Evolutionary conservation across 92 coral and sea anemone genomes (phyloP).

Genomic region (Phymanthus crucifer): DNA sequence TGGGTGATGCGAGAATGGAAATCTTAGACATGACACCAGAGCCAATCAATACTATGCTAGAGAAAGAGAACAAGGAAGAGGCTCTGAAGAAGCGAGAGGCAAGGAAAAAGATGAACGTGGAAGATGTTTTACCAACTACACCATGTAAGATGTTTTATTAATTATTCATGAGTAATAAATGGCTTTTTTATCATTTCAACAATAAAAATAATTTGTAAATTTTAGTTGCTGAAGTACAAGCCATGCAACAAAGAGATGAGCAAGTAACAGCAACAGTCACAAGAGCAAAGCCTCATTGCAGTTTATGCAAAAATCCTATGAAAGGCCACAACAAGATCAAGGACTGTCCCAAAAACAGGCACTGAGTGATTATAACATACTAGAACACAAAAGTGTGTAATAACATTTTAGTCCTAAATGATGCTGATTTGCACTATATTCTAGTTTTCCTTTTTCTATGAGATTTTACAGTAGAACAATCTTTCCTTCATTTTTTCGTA

Average conservation of each 20-base stretch:
- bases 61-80: conserved; percentile 20
- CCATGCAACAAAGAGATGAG: background rate
- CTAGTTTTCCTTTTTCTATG: background rate
- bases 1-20: background rate
- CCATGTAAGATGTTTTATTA: conserved; percentile 16
- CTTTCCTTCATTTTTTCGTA: background rate
- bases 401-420: background rate
- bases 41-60: conserved; percentile 44
- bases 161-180: background rate
- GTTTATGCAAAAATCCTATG: conserved; percentile 34
- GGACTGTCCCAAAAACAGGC: conserved; percentile 30
- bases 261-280: background rate
- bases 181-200: background rate
- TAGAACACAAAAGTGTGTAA: too few relatives aligned
- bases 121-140: conserved; percentile 37
- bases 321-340: conserved; percentile 35
- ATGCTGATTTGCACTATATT: background rate
- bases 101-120: conserved; percentile 31
- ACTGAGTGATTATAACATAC: background rate
- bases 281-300: conserved; percentile 26
- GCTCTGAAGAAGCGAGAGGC: conserved; percentile 28
- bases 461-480: background rate
- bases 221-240: background rate
- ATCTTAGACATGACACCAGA: conserved; percentile 14
- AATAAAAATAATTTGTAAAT: background rate